Conservation (phyloP, 2,888 invertebrate species). For the Campoletis raptor region DNA sequence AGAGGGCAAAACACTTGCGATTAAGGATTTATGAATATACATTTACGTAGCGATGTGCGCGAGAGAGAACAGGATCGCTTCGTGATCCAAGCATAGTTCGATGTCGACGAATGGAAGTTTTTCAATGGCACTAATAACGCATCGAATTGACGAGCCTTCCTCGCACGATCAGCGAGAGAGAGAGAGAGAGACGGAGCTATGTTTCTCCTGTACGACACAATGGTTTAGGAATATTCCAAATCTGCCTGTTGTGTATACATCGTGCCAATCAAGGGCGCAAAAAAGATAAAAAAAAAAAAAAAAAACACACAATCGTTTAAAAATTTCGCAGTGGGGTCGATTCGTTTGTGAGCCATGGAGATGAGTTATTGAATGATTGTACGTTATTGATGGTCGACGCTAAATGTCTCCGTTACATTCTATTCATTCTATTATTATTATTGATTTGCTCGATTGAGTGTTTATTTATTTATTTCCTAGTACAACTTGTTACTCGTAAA, state of each 20-base stretch:
- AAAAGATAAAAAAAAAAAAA: slow-evolving; percentile 10
- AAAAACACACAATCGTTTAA: slow-evolving; percentile 29
- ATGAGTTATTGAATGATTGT: slow-evolving; percentile 3
- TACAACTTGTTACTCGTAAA: not conserved
- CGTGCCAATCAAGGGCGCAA: slow-evolving; percentile 3
- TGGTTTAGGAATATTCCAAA: slow-evolving; percentile 48
- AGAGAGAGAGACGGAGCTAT: not conserved
- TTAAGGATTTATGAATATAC: not conserved
- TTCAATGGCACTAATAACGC: slow-evolving; percentile 55
- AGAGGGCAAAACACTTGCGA: slow-evolving; percentile 9
- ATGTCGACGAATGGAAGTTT: slow-evolving; percentile 60
- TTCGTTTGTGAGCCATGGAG: not conserved
- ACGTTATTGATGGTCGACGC: not conserved
- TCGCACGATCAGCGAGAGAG: not conserved
- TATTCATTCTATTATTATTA: slow-evolving; percentile 10
- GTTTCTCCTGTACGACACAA: slow-evolving; percentile 6
- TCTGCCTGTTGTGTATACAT: slow-evolving; percentile 8
- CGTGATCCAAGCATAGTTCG: slow-evolving; percentile 23
- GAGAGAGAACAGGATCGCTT: slow-evolving; percentile 35
- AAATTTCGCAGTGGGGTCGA: slow-evolving; percentile 53
- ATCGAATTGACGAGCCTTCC: slow-evolving; percentile 48
- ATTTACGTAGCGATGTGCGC: not conserved
- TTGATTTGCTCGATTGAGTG: slow-evolving; percentile 5
- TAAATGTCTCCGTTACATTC: not conserved
- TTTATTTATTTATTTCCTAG: not conserved